A percentile compares a stretch with the other conserved stretches of the same genome.
phyloP scores from a whole-genome alignment of 2,888 invertebrate genomes.

The Chymomyza caudatula region DNA sequence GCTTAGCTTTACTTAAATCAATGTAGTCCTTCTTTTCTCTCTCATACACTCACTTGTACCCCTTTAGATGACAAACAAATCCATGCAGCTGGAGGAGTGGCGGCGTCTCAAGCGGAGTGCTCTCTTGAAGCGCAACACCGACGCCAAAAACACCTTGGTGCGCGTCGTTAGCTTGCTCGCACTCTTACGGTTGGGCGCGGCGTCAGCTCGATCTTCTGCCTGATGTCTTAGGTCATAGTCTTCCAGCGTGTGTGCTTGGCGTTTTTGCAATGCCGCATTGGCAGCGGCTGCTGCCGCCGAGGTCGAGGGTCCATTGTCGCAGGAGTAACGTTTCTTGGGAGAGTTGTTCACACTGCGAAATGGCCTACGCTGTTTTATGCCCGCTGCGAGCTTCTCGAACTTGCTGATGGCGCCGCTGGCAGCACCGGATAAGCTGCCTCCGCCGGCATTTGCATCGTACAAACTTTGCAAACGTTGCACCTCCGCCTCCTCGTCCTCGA shows the following conservation, averaged over 20 bases:
- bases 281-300: slow-evolving; percentile 23
- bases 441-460: neutral
- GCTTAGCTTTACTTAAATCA: slow-evolving; percentile 14
- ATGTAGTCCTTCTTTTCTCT: slow-evolving; percentile 17
- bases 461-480: slow-evolving; percentile 34
- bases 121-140: slow-evolving; percentile 76
- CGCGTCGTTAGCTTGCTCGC: slow-evolving; percentile 75
- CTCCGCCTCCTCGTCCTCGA: slow-evolving; percentile 76
- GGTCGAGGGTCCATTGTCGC: slow-evolving; percentile 43
- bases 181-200: slow-evolving; percentile 65
- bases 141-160: slow-evolving; percentile 76
- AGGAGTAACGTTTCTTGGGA: slow-evolving; percentile 63
- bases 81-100: slow-evolving; percentile 76
- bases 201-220: neutral
- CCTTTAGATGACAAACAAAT: slow-evolving; percentile 77
- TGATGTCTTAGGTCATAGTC: slow-evolving; percentile 29
- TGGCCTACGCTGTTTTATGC: slow-evolving; percentile 39
- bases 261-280: neutral
- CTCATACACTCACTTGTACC: neutral
- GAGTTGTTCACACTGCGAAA: slow-evolving; percentile 57
- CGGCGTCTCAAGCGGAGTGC: slow-evolving; percentile 74
- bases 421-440: neutral
- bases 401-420: slow-evolving; percentile 47
- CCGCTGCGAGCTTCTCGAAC: slow-evolving; percentile 65
- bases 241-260: slow-evolving; percentile 10